These are phyloP conservation scores for Ruditapes philippinarum DNA, from an alignment of 1,140 invertebrate species.

Conservation along the genomic window DNA sequence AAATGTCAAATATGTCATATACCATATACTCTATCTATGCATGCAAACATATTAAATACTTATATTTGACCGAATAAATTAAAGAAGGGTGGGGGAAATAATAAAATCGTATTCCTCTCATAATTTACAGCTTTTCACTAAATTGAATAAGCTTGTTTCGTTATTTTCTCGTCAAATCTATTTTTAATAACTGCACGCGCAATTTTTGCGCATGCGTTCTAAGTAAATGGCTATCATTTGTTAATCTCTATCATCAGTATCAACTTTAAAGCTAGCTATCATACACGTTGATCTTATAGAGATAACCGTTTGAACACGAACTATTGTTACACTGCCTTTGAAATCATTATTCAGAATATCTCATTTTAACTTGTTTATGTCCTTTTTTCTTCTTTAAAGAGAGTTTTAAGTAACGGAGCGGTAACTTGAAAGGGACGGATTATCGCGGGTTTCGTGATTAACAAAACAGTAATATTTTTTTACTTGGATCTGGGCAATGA, in stretches of 20 bases:
- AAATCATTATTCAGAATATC: not conserved
- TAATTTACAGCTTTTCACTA: too few relatives aligned
- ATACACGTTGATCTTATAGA: not conserved
- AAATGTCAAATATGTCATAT: too few relatives aligned
- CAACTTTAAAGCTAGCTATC: not conserved
- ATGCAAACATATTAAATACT: too few relatives aligned
- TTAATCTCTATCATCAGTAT: not conserved
- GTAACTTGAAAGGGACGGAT: slow-evolving; percentile 1
- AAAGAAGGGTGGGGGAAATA: too few relatives aligned
- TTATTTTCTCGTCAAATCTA: not conserved
- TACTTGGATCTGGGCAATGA: too few relatives aligned
- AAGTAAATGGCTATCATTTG: not conserved
- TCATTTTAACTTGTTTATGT: too few relatives aligned
- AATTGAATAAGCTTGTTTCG: too few relatives aligned
- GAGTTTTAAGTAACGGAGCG: not conserved
- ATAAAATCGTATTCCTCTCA: too few relatives aligned
- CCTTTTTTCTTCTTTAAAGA: not conserved
- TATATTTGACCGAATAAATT: too few relatives aligned
- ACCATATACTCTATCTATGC: too few relatives aligned
- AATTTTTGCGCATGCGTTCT: not conserved
- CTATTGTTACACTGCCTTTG: not conserved
- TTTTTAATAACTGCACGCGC: not conserved
- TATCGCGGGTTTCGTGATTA: too few relatives aligned
- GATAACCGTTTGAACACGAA: not conserved
- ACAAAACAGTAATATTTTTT: too few relatives aligned